phyloP scores from a whole-genome alignment of 2,888 invertebrate species.

The Achlya flavicornis region DNA sequence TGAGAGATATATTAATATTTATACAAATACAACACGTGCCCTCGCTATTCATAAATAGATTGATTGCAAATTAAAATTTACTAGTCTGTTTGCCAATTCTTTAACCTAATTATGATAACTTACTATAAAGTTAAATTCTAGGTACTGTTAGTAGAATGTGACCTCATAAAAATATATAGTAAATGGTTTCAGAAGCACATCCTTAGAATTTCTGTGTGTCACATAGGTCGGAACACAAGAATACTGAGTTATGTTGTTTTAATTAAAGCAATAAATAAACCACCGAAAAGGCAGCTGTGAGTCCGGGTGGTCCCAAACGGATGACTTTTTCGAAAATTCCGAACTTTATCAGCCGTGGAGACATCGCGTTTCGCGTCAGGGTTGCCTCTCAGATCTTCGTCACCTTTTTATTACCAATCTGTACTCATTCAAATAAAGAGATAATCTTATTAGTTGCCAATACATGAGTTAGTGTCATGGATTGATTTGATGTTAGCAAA shows the following conservation, averaged over 20 bases:
- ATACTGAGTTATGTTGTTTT: conserved; percentile 73
- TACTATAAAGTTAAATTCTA: no score
- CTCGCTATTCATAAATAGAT: no score
- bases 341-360: conserved; percentile 59
- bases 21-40: no score
- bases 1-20: background rate
- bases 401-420: conserved; percentile 1
- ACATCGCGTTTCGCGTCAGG: conserved; percentile 41
- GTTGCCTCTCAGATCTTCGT: conserved; percentile 17
- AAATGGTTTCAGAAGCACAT: conserved; percentile 56
- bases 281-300: conserved; percentile 46
- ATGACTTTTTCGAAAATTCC: conserved; percentile 64
- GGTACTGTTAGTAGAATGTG: no score
- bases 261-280: conserved; percentile 81
- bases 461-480: no score
- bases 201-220: conserved; percentile 69
- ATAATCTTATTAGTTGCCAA: no score
- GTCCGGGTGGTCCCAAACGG: conserved; percentile 67
- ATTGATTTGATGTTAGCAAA: no score
- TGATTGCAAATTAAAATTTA: no score
- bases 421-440: no score
- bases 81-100: no score
- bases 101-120: no score
- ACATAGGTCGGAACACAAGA: conserved; percentile 59
- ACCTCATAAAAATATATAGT: no score